phyloP scores from a whole-genome alignment of 2,888 invertebrate genomes.

The Agonum fuliginosum region DNA sequence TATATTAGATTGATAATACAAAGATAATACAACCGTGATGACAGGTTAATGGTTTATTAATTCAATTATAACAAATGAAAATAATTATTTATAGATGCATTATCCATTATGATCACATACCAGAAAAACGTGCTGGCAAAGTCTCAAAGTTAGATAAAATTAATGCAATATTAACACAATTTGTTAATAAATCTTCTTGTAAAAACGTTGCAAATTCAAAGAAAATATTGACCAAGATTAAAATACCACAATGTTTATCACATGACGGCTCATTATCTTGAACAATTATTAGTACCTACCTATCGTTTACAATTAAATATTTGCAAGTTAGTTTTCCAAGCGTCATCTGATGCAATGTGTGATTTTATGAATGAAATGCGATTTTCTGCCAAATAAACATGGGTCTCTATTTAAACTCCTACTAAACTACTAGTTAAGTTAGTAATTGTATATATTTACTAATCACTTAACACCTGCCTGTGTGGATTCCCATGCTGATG shows the following conservation, averaged over 20 bases:
- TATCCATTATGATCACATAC: too few relatives aligned
- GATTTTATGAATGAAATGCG: constrained; percentile 6
- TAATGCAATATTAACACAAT: too few relatives aligned
- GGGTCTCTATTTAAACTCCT: not conserved
- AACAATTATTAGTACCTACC: not conserved
- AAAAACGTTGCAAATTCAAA: not conserved
- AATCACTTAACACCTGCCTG: not conserved
- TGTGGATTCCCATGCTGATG: not conserved
- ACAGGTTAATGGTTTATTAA: too few relatives aligned
- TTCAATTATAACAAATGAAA: too few relatives aligned
- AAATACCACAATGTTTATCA: not conserved
- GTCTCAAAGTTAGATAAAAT: too few relatives aligned
- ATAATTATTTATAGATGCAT: too few relatives aligned
- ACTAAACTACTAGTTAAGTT: not conserved
- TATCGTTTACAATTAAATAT: constrained; percentile 8
- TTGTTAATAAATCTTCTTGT: too few relatives aligned
- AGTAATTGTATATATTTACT: not conserved
- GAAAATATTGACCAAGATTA: not conserved
- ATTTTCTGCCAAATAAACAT: not conserved
- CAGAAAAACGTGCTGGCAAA: too few relatives aligned
- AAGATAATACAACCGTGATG: too few relatives aligned
- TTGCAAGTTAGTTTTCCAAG: not conserved
- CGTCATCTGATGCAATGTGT: constrained; percentile 1
- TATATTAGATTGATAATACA: too few relatives aligned
- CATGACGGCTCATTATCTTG: not conserved